A percentile compares a stretch with the other conserved stretches of the same genome.
Conservation (phyloP, 2,797 vertebrate species). For the Micrastur ruficollis region DNA sequence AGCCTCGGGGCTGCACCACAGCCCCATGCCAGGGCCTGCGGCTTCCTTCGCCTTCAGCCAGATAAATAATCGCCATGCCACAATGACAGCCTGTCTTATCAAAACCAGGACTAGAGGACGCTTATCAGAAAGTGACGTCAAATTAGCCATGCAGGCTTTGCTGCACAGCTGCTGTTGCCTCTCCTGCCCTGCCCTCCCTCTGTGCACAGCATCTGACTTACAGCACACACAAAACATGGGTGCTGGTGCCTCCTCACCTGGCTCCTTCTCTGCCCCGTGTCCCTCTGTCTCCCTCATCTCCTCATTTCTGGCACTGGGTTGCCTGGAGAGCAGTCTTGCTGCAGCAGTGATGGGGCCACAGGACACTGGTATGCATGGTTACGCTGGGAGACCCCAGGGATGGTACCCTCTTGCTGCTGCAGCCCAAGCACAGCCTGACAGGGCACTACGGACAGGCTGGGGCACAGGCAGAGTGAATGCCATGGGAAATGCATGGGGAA, state of each 20-base stretch:
- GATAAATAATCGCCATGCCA: background rate
- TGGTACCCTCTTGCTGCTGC: background rate
- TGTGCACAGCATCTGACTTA: background rate
- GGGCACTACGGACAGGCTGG: background rate
- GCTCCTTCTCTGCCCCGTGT: background rate
- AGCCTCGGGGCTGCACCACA: background rate
- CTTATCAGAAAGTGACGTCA: background rate
- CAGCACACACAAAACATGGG: rapidly evolving
- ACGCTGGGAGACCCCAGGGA: background rate
- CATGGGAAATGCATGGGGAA: rapidly evolving
- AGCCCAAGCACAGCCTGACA: background rate
- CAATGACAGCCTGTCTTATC: background rate
- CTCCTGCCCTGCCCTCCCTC: background rate
- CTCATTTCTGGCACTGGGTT: background rate
- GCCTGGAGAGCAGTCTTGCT: background rate
- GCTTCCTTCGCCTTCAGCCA: background rate
- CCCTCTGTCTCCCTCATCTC: background rate
- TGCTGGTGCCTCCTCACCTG: background rate
- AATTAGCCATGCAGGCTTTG: background rate
- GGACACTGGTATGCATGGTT: background rate
- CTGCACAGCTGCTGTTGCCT: background rate
- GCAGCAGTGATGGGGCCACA: rapidly evolving
- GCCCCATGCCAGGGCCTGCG: background rate
- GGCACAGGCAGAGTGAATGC: background rate
- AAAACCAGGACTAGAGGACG: background rate